These are phyloP conservation scores for Erythrocercus mccallii DNA, from an alignment of 2,113 vertebrate genomes.

Conservation along the genomic window DNA sequence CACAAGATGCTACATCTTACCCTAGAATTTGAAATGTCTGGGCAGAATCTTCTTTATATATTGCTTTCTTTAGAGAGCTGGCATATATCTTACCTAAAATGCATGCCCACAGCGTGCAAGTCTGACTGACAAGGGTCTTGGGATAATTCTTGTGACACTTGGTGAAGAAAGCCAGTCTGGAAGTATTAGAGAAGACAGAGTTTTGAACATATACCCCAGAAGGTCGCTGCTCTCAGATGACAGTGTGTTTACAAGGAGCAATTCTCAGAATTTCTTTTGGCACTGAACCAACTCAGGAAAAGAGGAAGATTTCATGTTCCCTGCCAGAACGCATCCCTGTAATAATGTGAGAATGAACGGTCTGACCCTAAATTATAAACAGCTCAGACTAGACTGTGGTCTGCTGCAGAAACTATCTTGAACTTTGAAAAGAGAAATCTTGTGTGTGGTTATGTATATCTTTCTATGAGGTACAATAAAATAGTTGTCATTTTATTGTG, in stretches of 20 bases:
- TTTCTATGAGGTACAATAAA: neutral
- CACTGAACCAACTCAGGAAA: neutral
- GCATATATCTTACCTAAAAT: neutral
- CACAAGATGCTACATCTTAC: neutral
- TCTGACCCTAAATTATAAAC: slow-evolving; percentile 41
- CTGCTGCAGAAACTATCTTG: neutral
- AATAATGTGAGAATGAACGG: slow-evolving; percentile 33
- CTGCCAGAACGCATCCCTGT: slow-evolving; percentile 15
- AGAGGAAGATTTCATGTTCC: slow-evolving; percentile 20
- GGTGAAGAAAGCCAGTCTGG: neutral
- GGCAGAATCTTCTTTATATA: neutral
- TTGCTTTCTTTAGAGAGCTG: neutral
- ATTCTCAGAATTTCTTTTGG: slow-evolving; percentile 51
- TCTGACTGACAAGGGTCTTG: neutral
- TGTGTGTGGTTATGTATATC: neutral
- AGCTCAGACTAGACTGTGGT: neutral
- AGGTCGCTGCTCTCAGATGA: neutral
- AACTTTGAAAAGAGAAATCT: neutral
- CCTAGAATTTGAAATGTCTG: neutral
- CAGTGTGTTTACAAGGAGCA: slow-evolving; percentile 23
- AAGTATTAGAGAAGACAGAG: neutral
- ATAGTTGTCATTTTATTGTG: neutral
- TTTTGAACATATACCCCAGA: neutral
- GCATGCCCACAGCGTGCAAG: neutral
- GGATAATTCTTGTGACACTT: neutral